These are phyloP conservation scores for Lepidurus arcticus DNA, from an alignment of 1,140 invertebrate species.

Conservation along the genomic window DNA sequence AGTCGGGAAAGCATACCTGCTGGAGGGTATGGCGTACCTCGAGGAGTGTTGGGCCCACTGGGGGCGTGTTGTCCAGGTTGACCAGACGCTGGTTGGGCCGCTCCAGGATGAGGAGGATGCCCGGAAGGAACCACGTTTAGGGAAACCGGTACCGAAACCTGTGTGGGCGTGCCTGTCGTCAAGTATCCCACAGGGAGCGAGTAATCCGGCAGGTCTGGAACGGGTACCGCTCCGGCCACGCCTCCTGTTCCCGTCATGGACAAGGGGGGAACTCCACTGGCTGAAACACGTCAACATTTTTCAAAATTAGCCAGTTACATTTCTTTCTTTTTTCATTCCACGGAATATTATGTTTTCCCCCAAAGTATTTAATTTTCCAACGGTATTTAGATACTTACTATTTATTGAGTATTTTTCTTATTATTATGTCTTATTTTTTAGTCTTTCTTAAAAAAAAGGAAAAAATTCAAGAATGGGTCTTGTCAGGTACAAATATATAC, in stretches of 20 bases:
- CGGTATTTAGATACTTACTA: too few relatives aligned
- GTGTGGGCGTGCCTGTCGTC: neutral
- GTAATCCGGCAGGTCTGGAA: neutral
- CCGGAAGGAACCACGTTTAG: neutral
- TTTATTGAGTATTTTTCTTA: too few relatives aligned
- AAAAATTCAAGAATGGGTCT: too few relatives aligned
- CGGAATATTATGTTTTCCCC: too few relatives aligned
- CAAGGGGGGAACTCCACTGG: neutral
- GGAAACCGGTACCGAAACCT: neutral
- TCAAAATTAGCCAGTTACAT: neutral
- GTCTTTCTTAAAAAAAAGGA: too few relatives aligned
- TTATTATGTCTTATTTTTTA: too few relatives aligned
- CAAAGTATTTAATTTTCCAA: too few relatives aligned
- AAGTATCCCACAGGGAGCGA: neutral
- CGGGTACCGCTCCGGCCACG: neutral
- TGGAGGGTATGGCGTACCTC: slow-evolving; percentile 17
- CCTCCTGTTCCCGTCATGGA: neutral
- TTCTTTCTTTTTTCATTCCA: too few relatives aligned
- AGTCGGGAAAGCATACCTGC: neutral
- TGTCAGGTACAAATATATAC: too few relatives aligned
- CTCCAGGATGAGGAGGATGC: neutral
- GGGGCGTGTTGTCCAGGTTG: neutral
- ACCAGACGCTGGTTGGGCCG: neutral
- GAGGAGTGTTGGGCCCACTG: neutral
- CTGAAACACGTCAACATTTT: neutral